Evolutionary conservation across 2,113 vertebrate species (phyloP).

Genomic region (Acrocephalus arundinaceus): DNA sequence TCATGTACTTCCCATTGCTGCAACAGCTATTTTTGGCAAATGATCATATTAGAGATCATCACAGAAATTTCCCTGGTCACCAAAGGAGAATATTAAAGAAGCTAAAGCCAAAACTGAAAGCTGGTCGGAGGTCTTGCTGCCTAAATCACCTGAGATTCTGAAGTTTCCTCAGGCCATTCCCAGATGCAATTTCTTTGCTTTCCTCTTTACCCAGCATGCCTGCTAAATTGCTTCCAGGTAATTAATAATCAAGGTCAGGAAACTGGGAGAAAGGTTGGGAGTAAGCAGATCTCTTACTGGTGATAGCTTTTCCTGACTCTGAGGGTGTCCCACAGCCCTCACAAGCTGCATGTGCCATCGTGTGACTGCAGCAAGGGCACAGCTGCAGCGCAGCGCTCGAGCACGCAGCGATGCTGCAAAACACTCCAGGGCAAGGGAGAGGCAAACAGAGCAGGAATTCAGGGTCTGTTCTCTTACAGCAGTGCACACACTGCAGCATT

Average conservation of each 20-base stretch:
- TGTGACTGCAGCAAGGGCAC: conserved; percentile 20
- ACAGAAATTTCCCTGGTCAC: not conserved
- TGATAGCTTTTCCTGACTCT: not conserved
- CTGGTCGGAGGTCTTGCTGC: not conserved
- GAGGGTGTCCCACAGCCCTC: not conserved
- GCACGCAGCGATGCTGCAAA: not conserved
- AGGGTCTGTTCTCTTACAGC: not conserved
- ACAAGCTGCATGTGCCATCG: not conserved
- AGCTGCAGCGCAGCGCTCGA: not conserved
- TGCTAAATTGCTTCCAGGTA: not conserved
- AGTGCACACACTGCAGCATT: not conserved
- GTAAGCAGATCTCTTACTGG: not conserved
- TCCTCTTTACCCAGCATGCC: not conserved
- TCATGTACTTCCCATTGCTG: not conserved
- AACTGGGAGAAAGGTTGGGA: not conserved
- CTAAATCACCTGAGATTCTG: not conserved
- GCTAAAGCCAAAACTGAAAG: not conserved
- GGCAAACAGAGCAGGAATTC: not conserved
- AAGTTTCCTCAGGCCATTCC: not conserved
- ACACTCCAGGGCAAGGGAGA: not conserved
- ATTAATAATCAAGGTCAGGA: not conserved
- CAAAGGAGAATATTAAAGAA: not conserved
- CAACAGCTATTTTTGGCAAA: not conserved
- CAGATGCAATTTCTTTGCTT: not conserved
- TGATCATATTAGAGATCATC: not conserved